A percentile compares a stretch with the other conserved stretches of the same genome.
phyloP scores from a whole-genome alignment of 2,888 invertebrate genomes.

The Hypselothyrea guttata region DNA sequence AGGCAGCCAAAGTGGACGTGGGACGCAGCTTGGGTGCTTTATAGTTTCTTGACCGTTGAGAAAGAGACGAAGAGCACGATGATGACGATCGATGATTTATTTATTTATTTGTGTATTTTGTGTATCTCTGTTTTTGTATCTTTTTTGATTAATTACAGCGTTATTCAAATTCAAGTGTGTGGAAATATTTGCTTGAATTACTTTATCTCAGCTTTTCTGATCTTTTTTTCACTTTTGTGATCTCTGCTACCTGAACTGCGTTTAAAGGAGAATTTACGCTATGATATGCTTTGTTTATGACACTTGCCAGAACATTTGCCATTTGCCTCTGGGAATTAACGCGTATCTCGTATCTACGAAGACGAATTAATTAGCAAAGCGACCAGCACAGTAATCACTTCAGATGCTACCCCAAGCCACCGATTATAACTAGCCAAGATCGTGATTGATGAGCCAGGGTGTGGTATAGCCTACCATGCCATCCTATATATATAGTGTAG shows the following conservation, averaged over 20 bases:
- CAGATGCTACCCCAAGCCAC: conserved; percentile 37
- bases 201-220: conserved; percentile 33
- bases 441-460: conserved; percentile 61
- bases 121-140: conserved; percentile 42
- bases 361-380: conserved; percentile 67
- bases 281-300: conserved; percentile 47
- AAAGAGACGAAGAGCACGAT: conserved; percentile 39
- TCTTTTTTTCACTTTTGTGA: conserved; percentile 8
- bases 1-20: conserved; percentile 33
- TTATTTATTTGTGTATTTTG: conserved; percentile 66
- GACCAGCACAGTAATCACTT: conserved; percentile 35
- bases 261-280: conserved; percentile 16
- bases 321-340: conserved; percentile 31
- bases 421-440: conserved; percentile 44
- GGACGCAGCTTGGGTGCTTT: conserved; percentile 59
- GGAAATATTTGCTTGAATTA: conserved; percentile 54
- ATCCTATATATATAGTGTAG: too few relatives aligned
- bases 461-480: too few relatives aligned
- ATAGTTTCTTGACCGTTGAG: conserved; percentile 71
- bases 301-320: conserved; percentile 54
- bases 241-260: conserved; percentile 40
- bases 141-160: conserved; percentile 73
- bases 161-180: conserved; percentile 73
- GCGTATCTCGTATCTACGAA: conserved; percentile 43
- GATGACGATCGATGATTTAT: conserved; percentile 73